These are phyloP conservation scores for Melanocharis versteri DNA, from an alignment of 2,113 vertebrate species.

Conservation along the genomic window DNA sequence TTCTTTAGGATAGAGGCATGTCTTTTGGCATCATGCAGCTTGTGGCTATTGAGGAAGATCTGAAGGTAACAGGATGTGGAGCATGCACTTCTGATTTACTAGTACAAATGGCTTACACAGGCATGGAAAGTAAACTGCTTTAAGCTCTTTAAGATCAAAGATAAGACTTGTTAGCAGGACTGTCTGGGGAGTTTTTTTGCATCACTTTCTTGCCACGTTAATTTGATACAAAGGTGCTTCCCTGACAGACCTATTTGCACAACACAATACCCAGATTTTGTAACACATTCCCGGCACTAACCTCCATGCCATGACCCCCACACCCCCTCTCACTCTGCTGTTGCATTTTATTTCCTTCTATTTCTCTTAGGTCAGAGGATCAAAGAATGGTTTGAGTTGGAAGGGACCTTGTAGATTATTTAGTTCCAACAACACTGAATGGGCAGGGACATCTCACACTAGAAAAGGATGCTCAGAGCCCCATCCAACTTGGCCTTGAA, in stretches of 20 bases:
- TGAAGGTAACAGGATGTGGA: conserved; percentile 38
- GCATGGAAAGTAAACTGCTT: conserved; percentile 42
- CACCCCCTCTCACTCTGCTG: not conserved
- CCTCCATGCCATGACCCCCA: not conserved
- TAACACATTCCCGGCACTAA: not conserved
- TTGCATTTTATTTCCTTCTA: not conserved
- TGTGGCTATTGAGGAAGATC: conserved; percentile 33
- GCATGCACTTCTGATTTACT: not conserved
- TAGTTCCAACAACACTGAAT: not conserved
- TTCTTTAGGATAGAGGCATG: not conserved
- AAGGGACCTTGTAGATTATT: not conserved
- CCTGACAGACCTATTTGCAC: not conserved
- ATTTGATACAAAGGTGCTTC: conserved; percentile 7
- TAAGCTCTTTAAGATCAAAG: conserved; percentile 30
- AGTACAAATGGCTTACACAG: not conserved
- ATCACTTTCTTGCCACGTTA: conserved; percentile 15
- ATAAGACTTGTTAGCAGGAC: conserved; percentile 19
- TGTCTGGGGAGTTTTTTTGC: not conserved
- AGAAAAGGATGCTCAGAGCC: not conserved
- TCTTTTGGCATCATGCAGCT: conserved; percentile 44
- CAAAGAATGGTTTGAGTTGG: not conserved
- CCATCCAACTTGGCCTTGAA: not conserved
- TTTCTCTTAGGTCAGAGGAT: not conserved
- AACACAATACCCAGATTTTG: not conserved
- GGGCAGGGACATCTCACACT: not conserved